These are phyloP conservation scores for Pelvicachromis taeniatus DNA, from an alignment of 2,113 vertebrate species.

Conservation along the genomic window DNA sequence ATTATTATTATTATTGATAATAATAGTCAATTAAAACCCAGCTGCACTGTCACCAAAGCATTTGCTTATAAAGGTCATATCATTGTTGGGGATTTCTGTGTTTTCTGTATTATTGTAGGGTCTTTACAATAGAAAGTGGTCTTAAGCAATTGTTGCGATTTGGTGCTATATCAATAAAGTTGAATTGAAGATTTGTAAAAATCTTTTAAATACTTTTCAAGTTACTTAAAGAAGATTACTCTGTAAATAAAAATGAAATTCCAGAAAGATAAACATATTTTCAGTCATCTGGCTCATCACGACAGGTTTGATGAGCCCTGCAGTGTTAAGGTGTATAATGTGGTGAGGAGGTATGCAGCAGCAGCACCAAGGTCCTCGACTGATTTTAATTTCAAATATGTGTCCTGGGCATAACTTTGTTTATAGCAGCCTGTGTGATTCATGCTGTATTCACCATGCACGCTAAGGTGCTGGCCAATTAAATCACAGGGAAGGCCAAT, in stretches of 20 bases:
- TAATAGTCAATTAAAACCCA: neutral
- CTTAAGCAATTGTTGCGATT: no score
- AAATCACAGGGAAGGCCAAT: neutral
- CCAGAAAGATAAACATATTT: neutral
- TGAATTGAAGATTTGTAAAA: no score
- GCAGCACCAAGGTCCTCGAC: neutral
- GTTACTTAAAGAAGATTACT: neutral
- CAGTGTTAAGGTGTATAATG: neutral
- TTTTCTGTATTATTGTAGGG: no score
- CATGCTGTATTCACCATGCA: neutral
- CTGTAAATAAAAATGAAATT: neutral
- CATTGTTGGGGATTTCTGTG: no score
- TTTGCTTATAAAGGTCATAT: no score
- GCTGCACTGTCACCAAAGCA: no score
- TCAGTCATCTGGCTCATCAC: neutral
- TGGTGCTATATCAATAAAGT: no score
- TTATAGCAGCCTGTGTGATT: neutral
- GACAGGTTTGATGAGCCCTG: neutral
- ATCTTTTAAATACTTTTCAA: neutral
- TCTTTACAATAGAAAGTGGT: no score
- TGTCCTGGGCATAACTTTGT: no score
- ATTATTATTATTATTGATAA: neutral
- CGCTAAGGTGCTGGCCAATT: neutral
- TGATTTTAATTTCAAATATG: neutral
- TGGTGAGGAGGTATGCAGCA: neutral